These are phyloP conservation scores for Eulemur macaco DNA, from an alignment of 2,113 vertebrate species.

Conservation along the genomic window DNA sequence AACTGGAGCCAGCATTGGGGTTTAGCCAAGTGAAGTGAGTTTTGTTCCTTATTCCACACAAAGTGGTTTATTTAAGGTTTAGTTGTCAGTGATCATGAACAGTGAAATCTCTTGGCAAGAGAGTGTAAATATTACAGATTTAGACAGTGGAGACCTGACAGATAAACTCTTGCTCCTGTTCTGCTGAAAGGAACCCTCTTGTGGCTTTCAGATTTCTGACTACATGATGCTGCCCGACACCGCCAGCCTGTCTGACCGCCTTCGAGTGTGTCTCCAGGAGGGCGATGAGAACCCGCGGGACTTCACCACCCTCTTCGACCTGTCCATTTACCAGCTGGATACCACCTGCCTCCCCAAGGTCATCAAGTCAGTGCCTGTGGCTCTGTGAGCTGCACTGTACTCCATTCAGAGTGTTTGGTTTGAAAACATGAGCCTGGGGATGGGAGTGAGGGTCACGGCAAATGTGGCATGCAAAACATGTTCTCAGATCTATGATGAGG, in stretches of 20 bases:
- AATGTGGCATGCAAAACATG: neutral
- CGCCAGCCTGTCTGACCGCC: constrained; percentile 89
- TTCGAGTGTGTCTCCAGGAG: constrained; percentile 94
- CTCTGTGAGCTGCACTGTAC: neutral
- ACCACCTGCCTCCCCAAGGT: constrained; percentile 92
- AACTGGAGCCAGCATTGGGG: neutral
- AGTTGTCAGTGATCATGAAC: neutral
- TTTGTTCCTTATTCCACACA: neutral
- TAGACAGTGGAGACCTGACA: neutral
- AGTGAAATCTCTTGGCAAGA: neutral
- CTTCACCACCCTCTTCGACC: constrained; percentile 95
- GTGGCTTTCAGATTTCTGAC: constrained; percentile 92
- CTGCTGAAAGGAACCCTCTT: constrained; percentile 14
- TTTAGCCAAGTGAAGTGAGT: neutral
- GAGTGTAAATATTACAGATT: neutral
- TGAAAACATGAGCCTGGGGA: constrained; percentile 4
- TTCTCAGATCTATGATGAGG: neutral
- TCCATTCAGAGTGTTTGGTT: neutral
- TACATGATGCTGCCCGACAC: constrained; percentile 95
- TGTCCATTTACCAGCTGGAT: constrained; percentile 92
- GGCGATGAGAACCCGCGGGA: constrained; percentile 95
- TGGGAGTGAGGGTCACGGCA: neutral
- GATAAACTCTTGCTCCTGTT: neutral
- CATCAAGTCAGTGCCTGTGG: constrained; percentile 89
- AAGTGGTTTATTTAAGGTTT: neutral